A percentile compares a stretch with the other conserved stretches of the same genome.
Evolutionary conservation across 2,797 vertebrate genomes (phyloP).

Genomic region (Coccyzus lansbergi): DNA sequence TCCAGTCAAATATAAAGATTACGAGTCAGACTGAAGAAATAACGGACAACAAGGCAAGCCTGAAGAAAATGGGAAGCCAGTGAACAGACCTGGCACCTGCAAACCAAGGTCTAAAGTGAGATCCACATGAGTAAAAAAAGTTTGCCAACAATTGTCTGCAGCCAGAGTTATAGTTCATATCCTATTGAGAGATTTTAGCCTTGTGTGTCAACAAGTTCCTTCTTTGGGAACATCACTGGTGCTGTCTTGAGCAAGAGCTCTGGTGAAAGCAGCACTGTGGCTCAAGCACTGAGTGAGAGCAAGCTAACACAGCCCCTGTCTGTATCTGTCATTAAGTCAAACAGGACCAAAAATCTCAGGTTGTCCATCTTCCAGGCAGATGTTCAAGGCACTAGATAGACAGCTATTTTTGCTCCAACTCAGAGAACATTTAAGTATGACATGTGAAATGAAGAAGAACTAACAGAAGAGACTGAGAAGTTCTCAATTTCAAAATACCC

Average conservation of each 20-base stretch:
- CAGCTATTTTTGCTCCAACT: slow-evolving; percentile 58
- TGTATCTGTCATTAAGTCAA: slow-evolving; percentile 45
- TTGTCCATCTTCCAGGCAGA: slow-evolving; percentile 17
- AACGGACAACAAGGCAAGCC: not conserved
- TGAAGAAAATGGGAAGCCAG: not conserved
- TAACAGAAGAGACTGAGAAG: slow-evolving; percentile 65
- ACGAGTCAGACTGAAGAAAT: not conserved
- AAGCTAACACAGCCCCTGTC: not conserved
- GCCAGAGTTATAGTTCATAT: not conserved
- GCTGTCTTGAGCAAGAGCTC: not conserved
- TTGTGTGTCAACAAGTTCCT: not conserved
- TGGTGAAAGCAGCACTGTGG: not conserved
- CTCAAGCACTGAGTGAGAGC: not conserved
- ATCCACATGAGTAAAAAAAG: not conserved
- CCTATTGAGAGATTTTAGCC: not conserved
- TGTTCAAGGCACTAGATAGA: slow-evolving; percentile 22
- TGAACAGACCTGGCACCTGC: not conserved
- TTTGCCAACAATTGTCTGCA: not conserved
- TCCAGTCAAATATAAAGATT: not conserved
- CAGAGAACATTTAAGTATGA: slow-evolving; percentile 46
- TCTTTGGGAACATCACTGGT: not conserved
- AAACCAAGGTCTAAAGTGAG: not conserved
- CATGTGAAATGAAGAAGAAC: slow-evolving; percentile 56
- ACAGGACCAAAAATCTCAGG: not conserved
- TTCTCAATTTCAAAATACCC: slow-evolving; percentile 67